Evolutionary conservation across 2,113 vertebrate genomes (phyloP).

Genomic region (Rhombomys opimus): DNA sequence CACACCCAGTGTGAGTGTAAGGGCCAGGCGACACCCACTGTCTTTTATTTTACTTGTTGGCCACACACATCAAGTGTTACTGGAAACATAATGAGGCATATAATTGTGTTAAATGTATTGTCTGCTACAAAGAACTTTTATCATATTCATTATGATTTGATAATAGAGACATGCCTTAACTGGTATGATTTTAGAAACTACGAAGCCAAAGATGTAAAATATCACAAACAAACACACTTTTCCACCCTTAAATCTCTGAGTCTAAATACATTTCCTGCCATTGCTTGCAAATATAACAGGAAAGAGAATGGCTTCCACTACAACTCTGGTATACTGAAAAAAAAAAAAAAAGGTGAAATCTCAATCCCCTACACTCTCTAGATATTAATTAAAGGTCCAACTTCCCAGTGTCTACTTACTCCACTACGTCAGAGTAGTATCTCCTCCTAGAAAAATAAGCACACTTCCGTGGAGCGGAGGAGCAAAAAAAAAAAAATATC

Average conservation of each 20-base stretch:
- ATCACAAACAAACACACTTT: not conserved
- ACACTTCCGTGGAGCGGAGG: not conserved
- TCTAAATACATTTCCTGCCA: not conserved
- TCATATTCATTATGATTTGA: not conserved
- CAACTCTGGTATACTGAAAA: not conserved
- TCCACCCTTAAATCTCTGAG: conserved; percentile 14
- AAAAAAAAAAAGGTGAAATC: not conserved
- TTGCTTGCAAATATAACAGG: not conserved
- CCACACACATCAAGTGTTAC: not conserved
- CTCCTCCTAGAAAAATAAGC: not conserved
- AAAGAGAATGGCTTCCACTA: conserved; percentile 10
- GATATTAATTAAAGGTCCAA: not conserved
- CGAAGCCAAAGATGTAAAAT: not conserved
- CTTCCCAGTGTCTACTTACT: not conserved
- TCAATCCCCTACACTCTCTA: not conserved
- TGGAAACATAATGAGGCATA: not conserved
- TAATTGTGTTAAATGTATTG: not conserved
- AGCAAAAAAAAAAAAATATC: not conserved
- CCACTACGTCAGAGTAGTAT: not conserved
- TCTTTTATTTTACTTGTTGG: conserved; percentile 5
- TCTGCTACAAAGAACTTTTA: not conserved
- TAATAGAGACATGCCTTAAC: not conserved
- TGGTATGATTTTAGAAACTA: not conserved
- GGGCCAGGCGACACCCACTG: not conserved
- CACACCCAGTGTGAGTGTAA: not conserved